Conservation (phyloP, 2,888 invertebrate species). For the Darwinula stevensoni region DNA sequence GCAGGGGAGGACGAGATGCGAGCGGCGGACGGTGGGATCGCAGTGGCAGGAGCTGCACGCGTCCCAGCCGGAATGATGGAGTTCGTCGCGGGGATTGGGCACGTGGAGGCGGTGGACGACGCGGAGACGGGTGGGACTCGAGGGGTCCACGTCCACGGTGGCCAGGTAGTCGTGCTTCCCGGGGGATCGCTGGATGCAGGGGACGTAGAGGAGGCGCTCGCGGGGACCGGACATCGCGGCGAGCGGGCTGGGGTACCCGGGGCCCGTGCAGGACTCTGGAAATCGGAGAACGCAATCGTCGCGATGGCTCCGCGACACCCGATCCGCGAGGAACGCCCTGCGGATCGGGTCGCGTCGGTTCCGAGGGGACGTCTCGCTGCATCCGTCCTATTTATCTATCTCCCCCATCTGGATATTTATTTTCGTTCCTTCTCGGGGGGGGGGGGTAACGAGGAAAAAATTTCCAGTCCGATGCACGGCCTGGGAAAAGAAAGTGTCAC, state of each 20-base stretch:
- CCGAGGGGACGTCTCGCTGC: no score
- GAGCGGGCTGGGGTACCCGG: constrained; percentile 21
- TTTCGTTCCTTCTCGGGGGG: no score
- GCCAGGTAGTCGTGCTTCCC: constrained; percentile 57
- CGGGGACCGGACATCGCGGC: constrained; percentile 35
- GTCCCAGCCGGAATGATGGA: constrained; percentile 94
- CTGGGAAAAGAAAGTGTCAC: no score
- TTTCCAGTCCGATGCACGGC: no score
- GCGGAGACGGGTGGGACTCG: constrained; percentile 37
- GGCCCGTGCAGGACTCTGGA: no score
- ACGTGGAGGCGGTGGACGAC: constrained; percentile 58
- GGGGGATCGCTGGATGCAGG: constrained; percentile 22
- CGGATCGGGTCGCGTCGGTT: no score
- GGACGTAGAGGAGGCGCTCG: constrained; percentile 20
- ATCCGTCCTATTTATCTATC: no score
- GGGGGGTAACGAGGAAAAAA: no score
- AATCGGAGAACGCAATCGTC: no score
- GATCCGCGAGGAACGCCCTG: no score
- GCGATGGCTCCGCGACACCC: no score
- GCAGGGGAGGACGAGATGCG: constrained; percentile 53
- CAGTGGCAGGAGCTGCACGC: constrained; percentile 70
- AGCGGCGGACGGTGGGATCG: constrained; percentile 22
- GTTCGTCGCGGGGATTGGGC: constrained; percentile 45
- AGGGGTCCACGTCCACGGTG: constrained; percentile 68
- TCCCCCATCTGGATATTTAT: no score